Evolutionary conservation across 1,140 invertebrate genomes (phyloP).

Genomic region (Littorina saxatilis): DNA sequence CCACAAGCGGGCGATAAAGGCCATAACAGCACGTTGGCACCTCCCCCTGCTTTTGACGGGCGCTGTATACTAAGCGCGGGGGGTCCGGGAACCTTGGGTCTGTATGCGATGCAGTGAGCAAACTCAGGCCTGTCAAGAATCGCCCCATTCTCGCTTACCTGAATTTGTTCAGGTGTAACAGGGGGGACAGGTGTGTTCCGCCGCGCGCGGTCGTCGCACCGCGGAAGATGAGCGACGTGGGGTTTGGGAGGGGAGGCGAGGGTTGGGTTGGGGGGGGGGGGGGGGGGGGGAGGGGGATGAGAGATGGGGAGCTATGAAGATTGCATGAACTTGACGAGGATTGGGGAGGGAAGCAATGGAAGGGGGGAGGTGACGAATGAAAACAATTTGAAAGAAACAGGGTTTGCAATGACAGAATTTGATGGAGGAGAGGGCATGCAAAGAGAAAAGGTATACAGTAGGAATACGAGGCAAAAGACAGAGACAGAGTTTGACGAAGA

Average conservation of each 20-base stretch:
- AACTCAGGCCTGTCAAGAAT: constrained; percentile 8
- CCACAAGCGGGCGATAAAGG: neutral
- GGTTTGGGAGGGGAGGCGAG: neutral
- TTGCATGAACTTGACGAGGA: too few relatives aligned
- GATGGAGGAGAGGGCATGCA: too few relatives aligned
- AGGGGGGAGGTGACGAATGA: too few relatives aligned
- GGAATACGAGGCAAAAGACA: too few relatives aligned
- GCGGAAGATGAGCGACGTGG: neutral
- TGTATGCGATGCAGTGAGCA: constrained; percentile 18
- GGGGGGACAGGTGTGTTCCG: constrained; percentile 11
- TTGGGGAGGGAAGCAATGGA: too few relatives aligned
- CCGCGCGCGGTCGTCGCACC: neutral
- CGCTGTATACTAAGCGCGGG: constrained; percentile 3
- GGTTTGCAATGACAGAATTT: too few relatives aligned
- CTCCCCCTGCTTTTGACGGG: neutral
- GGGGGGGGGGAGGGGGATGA: neutral
- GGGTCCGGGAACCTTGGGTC: neutral
- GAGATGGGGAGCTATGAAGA: too few relatives aligned
- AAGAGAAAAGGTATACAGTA: too few relatives aligned
- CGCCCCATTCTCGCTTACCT: constrained; percentile 13
- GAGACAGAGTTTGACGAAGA: too few relatives aligned
- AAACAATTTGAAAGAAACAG: too few relatives aligned
- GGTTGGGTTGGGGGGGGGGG: neutral
- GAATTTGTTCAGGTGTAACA: constrained; percentile 31
- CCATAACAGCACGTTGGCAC: constrained; percentile 18